Percentiles rank a stretch among this genome's conserved stretches.
Conservation (phyloP, 64 coral and sea anemone genomes). For the Montipora foliosa region DNA sequence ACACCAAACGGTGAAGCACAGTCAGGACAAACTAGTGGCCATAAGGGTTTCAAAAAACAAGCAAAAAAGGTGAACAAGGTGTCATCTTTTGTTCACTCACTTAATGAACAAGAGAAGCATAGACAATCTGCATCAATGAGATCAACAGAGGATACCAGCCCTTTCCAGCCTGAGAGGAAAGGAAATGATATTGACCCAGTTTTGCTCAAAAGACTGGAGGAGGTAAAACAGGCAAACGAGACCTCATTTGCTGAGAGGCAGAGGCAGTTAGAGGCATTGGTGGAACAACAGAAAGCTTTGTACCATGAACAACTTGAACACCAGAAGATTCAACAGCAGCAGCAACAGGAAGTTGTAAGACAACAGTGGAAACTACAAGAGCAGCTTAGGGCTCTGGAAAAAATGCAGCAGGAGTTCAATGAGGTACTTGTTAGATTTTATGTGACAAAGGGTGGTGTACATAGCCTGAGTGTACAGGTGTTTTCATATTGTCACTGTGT, state of each 20-base stretch:
- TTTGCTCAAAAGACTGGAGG: background rate
- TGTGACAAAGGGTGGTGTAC: background rate
- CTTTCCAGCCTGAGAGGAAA: background rate
- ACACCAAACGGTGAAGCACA: too few species aligned
- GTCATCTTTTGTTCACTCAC: slow-evolving; percentile 27
- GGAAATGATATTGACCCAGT: background rate
- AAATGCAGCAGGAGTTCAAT: slow-evolving; percentile 53
- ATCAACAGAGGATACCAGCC: background rate
- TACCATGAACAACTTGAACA: slow-evolving; percentile 69
- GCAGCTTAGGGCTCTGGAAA: slow-evolving; percentile 56
- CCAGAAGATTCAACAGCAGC: slow-evolving; percentile 67
- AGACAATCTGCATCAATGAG: slow-evolving; percentile 10
- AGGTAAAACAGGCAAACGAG: slow-evolving; percentile 16
- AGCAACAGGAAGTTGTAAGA: slow-evolving; percentile 61
- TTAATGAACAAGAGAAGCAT: slow-evolving; percentile 36
- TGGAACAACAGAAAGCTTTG: slow-evolving; percentile 65
- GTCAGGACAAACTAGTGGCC: background rate
- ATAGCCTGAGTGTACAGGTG: too few species aligned
- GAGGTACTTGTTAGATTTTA: background rate
- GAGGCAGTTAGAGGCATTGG: slow-evolving; percentile 53
- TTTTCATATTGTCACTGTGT: too few species aligned
- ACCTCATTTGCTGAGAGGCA: slow-evolving; percentile 43
- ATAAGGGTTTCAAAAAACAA: background rate
- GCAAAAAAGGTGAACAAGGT: slow-evolving; percentile 6
- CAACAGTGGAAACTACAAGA: slow-evolving; percentile 79